These are phyloP conservation scores for Oceanites oceanicus DNA, from an alignment of 2,113 vertebrate genomes.

Conservation along the genomic window DNA sequence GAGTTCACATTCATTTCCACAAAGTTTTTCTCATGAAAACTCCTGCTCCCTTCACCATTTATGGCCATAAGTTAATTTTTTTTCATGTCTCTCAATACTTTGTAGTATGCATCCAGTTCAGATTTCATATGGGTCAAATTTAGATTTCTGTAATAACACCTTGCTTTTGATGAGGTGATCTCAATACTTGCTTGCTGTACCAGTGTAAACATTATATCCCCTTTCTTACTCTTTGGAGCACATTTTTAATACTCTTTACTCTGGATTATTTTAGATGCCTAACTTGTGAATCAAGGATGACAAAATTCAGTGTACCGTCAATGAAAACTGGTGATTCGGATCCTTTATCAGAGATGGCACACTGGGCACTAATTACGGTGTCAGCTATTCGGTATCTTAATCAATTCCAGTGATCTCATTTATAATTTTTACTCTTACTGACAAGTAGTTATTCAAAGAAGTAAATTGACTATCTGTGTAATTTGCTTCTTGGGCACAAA, in stretches of 20 bases:
- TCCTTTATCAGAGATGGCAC: background rate
- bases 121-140: background rate
- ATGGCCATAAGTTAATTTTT: background rate
- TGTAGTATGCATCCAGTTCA: background rate
- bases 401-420: background rate
- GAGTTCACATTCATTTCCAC: background rate
- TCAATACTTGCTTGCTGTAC: background rate
- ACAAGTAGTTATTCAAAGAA: constrained; percentile 11
- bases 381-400: background rate
- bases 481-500: constrained; percentile 14
- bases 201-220: background rate
- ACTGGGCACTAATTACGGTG: background rate
- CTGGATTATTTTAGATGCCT: background rate
- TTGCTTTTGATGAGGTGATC: background rate
- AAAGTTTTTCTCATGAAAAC: background rate
- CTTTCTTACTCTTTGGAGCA: background rate
- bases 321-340: background rate
- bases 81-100: background rate
- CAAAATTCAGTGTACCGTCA: background rate
- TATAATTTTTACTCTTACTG: constrained; percentile 12
- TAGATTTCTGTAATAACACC: background rate
- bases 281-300: background rate
- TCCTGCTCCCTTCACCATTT: background rate
- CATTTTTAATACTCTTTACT: background rate
- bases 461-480: background rate